Percentiles rank a stretch among this genome's conserved stretches.
phyloP scores from a whole-genome alignment of 1,140 invertebrate species.

The Brachionus angularis region DNA sequence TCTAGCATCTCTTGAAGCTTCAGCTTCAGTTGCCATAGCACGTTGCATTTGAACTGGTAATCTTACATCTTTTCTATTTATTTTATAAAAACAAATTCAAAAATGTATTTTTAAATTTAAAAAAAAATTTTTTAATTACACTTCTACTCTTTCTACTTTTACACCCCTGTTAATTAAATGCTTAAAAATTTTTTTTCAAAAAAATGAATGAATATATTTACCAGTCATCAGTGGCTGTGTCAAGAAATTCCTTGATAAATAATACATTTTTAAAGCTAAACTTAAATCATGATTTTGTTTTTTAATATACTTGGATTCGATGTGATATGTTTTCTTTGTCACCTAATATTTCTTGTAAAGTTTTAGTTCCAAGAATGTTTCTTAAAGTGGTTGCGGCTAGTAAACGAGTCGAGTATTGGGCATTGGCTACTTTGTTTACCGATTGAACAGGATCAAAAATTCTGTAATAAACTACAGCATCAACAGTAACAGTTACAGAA shows the following conservation, averaged over 20 bases:
- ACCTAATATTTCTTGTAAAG: conserved; percentile 42
- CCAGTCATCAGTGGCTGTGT: conserved; percentile 35
- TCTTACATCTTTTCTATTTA: conserved; percentile 47
- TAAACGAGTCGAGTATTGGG: conserved; percentile 32
- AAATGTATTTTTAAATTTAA: not conserved
- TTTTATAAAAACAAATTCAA: too few species aligned
- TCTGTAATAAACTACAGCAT: conserved; percentile 45
- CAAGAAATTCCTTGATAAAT: not conserved
- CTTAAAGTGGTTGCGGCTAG: conserved; percentile 44
- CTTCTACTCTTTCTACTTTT: conserved; percentile 34
- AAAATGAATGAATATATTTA: too few species aligned
- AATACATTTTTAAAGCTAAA: not conserved
- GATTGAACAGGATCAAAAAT: conserved; percentile 42
- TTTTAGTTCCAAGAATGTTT: conserved; percentile 42
- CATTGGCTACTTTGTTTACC: conserved; percentile 44
- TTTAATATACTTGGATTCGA: not conserved
- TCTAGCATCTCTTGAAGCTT: conserved; percentile 51
- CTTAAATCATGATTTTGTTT: not conserved
- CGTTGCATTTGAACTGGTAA: conserved; percentile 49
- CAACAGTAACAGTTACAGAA: conserved; percentile 45
- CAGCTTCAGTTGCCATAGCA: conserved; percentile 54
- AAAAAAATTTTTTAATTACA: not conserved
- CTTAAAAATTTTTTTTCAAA: not conserved
- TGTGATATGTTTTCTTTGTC: conserved; percentile 15
- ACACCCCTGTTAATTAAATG: too few species aligned